Evolutionary conservation across 2,113 vertebrate genomes (phyloP).

Genomic region (Cryptomyrus ogoouensis): DNA sequence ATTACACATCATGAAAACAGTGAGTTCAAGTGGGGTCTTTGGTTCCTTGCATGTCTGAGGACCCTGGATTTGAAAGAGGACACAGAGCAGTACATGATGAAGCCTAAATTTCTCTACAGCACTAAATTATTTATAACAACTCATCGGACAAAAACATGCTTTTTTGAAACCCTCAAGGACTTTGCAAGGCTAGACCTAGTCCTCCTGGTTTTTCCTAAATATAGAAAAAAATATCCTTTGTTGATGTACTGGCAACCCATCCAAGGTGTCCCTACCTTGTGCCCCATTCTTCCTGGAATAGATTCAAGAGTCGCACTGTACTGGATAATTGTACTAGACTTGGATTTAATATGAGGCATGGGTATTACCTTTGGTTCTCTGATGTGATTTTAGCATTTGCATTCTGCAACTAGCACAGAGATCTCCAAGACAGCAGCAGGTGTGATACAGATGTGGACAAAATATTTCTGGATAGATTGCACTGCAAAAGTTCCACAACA

Average conservation of each 20-base stretch:
- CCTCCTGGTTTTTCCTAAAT: neutral
- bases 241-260: neutral
- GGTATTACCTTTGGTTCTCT: neutral
- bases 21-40: neutral
- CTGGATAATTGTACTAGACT: neutral
- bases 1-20: neutral
- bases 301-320: neutral
- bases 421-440: neutral
- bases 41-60: neutral
- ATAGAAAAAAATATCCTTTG: neutral
- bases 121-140: neutral
- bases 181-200: neutral
- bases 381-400: neutral
- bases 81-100: neutral
- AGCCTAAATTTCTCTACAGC: neutral
- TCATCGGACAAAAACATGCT: neutral
- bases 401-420: neutral
- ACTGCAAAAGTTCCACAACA: neutral
- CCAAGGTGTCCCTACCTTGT: neutral
- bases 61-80: neutral
- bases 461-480: neutral
- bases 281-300: neutral
- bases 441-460: neutral
- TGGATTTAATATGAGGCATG: neutral
- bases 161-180: neutral